Evolutionary conservation across 2,888 invertebrate genomes (phyloP).

Genomic region (Nomada goodeniana): DNA sequence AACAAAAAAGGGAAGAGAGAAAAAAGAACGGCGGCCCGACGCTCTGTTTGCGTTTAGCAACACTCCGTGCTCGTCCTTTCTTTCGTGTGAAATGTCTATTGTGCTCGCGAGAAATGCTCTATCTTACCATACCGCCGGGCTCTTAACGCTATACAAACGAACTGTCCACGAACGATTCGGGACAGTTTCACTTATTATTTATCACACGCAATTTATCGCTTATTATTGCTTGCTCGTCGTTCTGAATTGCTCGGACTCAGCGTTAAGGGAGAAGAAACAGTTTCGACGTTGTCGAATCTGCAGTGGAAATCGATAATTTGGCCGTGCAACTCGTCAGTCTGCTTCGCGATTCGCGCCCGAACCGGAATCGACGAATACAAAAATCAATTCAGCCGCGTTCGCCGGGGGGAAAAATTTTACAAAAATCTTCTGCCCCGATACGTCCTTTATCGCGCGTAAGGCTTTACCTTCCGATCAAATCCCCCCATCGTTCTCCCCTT

Average conservation of each 20-base stretch:
- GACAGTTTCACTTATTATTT: constrained; percentile 37
- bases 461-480: no score
- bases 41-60: neutral
- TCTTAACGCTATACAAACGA: constrained; percentile 42
- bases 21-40: neutral
- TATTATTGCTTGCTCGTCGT: constrained; percentile 60
- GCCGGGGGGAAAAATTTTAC: no score
- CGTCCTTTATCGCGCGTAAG: no score
- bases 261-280: constrained; percentile 19
- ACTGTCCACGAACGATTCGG: constrained; percentile 40
- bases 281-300: constrained; percentile 5
- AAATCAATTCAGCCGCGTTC: no score
- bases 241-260: constrained; percentile 29
- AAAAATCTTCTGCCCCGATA: no score
- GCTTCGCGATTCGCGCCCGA: no score
- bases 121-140: neutral
- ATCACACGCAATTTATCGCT: constrained; percentile 57
- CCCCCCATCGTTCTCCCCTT: neutral
- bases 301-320: constrained; percentile 13
- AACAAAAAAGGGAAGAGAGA: no score
- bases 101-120: neutral
- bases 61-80: neutral
- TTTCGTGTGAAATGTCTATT: neutral
- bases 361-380: no score
- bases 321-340: neutral